Conservation (phyloP, 2,113 vertebrate species). For the Limnothrissa miodon region DNA sequence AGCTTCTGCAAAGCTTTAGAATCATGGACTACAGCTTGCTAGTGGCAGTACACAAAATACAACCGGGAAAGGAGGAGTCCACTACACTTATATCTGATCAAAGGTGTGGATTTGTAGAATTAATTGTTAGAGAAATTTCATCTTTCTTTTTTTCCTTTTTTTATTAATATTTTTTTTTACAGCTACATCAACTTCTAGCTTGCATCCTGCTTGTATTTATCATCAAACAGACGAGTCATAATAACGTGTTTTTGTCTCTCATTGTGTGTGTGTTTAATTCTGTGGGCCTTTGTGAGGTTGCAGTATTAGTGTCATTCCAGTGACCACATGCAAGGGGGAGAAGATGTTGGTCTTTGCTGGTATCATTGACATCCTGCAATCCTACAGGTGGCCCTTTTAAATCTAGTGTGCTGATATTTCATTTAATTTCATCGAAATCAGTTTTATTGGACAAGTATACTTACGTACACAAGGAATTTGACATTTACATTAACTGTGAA, state of each 20-base stretch:
- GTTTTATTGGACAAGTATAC: too few relatives aligned
- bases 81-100: neutral
- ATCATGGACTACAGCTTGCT: constrained; percentile 13
- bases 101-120: neutral
- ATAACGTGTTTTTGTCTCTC: neutral
- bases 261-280: neutral
- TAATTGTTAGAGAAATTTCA: neutral
- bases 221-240: neutral
- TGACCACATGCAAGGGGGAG: constrained; percentile 58
- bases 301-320: constrained; percentile 82
- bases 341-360: constrained; percentile 76
- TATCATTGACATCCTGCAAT: constrained; percentile 82
- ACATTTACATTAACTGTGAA: too few relatives aligned
- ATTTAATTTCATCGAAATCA: too few relatives aligned
- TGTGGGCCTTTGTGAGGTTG: constrained; percentile 15
- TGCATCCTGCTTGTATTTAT: neutral
- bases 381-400: constrained; percentile 77
- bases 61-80: neutral
- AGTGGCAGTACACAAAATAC: neutral
- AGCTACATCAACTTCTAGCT: too few relatives aligned
- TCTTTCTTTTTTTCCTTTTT: too few relatives aligned
- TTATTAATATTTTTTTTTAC: too few relatives aligned
- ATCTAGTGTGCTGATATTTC: neutral
- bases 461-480: too few relatives aligned
- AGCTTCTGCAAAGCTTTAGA: neutral